Conservation (phyloP, 2,113 vertebrate species). For the Albula goreensis region DNA sequence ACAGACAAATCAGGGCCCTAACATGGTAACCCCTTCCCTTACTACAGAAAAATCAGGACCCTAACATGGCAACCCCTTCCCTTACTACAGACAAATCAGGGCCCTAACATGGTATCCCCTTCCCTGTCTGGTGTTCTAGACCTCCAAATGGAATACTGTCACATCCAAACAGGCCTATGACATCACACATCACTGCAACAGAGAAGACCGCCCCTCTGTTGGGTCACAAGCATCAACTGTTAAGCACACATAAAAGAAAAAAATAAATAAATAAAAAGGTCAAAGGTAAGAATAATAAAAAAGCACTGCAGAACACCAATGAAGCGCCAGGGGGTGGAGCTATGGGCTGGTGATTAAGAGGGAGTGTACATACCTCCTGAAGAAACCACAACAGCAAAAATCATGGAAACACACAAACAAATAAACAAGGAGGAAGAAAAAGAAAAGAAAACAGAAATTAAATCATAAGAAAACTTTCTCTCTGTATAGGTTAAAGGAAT, state of each 20-base stretch:
- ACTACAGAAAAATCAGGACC: no score
- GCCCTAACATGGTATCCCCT: no score
- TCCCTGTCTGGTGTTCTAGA: no score
- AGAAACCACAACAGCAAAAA: slow-evolving; percentile 84
- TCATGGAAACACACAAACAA: slow-evolving; percentile 74
- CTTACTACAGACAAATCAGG: no score
- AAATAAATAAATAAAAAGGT: slow-evolving; percentile 15
- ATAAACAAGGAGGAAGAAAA: slow-evolving; percentile 65
- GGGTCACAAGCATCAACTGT: slow-evolving; percentile 12
- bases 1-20: no score
- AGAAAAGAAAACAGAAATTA: slow-evolving; percentile 79
- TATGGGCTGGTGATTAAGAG: slow-evolving; percentile 46
- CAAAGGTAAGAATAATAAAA: slow-evolving; percentile 33
- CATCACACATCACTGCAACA: slow-evolving; percentile 2
- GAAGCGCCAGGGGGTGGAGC: slow-evolving; percentile 71
- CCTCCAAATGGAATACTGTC: no score
- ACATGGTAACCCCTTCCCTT: no score
- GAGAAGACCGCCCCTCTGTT: not conserved
- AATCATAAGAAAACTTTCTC: slow-evolving; percentile 59
- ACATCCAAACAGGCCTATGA: no score
- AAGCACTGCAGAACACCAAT: slow-evolving; percentile 56
- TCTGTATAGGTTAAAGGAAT: slow-evolving; percentile 29
- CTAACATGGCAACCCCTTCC: no score
- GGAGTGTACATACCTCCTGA: slow-evolving; percentile 94
- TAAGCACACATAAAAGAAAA: not conserved